Percentiles rank a stretch among this genome's conserved stretches.
Conservation (phyloP, 2,888 invertebrate genomes). For the Nomada lathburiana region DNA sequence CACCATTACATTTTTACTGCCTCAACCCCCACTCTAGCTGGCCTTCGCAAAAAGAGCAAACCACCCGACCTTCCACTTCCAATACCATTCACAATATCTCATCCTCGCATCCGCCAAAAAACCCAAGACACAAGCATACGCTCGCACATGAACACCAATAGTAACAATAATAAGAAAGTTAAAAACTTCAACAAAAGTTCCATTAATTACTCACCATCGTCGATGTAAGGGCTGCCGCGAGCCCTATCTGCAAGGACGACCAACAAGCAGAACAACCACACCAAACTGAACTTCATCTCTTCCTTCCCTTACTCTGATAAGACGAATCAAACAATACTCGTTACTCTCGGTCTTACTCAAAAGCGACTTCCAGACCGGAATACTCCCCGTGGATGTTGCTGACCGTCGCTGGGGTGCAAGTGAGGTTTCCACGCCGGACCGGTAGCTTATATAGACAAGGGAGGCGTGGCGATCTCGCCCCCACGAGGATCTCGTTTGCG, state of each 20-base stretch:
- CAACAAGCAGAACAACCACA: slow-evolving; percentile 75
- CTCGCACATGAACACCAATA: too few relatives aligned
- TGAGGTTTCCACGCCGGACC: slow-evolving; percentile 75
- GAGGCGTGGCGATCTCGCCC: slow-evolving; percentile 79
- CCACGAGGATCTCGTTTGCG: slow-evolving; percentile 63
- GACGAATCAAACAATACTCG: neutral
- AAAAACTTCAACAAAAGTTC: neutral
- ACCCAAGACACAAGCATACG: too few relatives aligned
- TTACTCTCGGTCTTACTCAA: neutral
- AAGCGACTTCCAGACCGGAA: neutral
- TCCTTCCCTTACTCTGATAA: slow-evolving; percentile 13
- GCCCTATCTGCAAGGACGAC: slow-evolving; percentile 73
- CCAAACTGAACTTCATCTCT: slow-evolving; percentile 76
- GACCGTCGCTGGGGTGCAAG: slow-evolving; percentile 75
- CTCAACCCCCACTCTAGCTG: too few relatives aligned
- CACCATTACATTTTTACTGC: too few relatives aligned
- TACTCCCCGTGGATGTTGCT: slow-evolving; percentile 26
- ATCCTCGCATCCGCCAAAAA: too few relatives aligned
- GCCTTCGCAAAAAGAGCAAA: too few relatives aligned
- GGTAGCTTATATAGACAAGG: slow-evolving; percentile 81
- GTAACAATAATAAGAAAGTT: too few relatives aligned
- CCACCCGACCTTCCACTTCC: too few relatives aligned
- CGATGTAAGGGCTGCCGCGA: slow-evolving; percentile 78
- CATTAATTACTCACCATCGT: slow-evolving; percentile 78
- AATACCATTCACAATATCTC: too few relatives aligned